Evolutionary conservation across 2,797 vertebrate genomes (phyloP).

Genomic region (Sebastes minor): DNA sequence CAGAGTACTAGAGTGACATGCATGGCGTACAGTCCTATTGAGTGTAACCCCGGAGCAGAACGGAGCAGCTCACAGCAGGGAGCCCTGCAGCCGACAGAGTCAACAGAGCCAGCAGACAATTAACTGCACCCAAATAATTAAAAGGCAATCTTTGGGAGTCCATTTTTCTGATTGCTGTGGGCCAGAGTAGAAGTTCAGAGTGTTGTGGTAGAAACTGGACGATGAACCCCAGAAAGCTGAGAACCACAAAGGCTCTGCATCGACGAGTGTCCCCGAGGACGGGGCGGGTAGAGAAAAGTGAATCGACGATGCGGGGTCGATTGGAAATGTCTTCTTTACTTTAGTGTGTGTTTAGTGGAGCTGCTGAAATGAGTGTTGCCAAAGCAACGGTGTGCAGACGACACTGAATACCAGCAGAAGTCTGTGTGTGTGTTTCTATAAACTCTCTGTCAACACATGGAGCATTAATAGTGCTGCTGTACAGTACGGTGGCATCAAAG

Average conservation of each 20-base stretch:
- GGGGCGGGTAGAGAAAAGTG: background rate
- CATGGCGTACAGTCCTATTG: background rate
- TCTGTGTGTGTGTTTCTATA: background rate
- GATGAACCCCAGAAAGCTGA: background rate
- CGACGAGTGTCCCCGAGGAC: conserved; percentile 9
- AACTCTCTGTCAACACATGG: background rate
- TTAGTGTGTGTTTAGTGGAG: background rate
- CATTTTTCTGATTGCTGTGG: conserved; percentile 12
- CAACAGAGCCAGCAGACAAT: conserved; percentile 1
- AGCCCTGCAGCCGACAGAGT: background rate
- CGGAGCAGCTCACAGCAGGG: background rate
- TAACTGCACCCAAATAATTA: conserved; percentile 29
- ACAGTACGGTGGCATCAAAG: conserved; percentile 17
- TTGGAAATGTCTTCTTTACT: conserved; percentile 9
- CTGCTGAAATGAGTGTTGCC: conserved; percentile 38
- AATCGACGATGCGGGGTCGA: background rate
- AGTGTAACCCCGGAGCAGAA: conserved; percentile 1
- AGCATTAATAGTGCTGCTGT: background rate
- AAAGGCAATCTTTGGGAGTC: conserved; percentile 24
- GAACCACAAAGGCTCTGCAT: conserved; percentile 4
- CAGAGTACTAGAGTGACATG: background rate
- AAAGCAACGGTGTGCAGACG: conserved; percentile 42
- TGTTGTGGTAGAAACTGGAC: background rate
- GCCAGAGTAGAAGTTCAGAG: background rate
- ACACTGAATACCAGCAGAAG: conserved; percentile 20